These are phyloP conservation scores for Alligator sinensis DNA, from an alignment of 2,113 vertebrate species.

Conservation along the genomic window DNA sequence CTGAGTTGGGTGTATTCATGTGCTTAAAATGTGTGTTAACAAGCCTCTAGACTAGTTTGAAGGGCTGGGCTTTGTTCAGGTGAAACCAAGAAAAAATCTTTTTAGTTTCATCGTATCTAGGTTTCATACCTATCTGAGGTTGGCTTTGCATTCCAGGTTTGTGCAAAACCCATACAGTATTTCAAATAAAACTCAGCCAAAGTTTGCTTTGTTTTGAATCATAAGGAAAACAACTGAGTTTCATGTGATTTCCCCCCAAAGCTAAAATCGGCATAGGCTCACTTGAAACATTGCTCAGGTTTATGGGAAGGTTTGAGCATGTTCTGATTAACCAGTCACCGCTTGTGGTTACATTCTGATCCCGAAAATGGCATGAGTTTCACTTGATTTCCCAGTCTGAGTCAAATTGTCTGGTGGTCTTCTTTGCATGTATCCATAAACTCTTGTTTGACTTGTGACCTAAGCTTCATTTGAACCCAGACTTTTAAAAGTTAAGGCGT, in stretches of 20 bases:
- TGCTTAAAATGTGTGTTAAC: not conserved
- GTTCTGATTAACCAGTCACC: not conserved
- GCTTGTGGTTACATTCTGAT: not conserved
- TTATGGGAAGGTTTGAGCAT: not conserved
- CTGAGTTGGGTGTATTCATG: not conserved
- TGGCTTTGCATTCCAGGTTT: not conserved
- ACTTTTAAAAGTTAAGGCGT: not conserved
- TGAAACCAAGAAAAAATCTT: not conserved
- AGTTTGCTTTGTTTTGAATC: accelerated
- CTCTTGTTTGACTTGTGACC: not conserved
- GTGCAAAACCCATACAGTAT: not conserved
- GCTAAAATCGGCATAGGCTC: not conserved
- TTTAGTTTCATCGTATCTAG: not conserved
- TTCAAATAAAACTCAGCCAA: not conserved
- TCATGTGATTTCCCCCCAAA: not conserved
- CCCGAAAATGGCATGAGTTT: not conserved
- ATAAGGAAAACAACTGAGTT: not conserved
- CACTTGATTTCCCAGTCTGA: not conserved
- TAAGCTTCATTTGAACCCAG: not conserved
- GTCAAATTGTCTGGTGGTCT: not conserved
- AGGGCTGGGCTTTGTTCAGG: not conserved
- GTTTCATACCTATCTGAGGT: not conserved
- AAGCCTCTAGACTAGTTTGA: not conserved
- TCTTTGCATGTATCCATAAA: not conserved
- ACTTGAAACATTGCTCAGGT: not conserved